Evolutionary conservation across 2,113 vertebrate genomes (phyloP).

Genomic region (Enhydra lutris): DNA sequence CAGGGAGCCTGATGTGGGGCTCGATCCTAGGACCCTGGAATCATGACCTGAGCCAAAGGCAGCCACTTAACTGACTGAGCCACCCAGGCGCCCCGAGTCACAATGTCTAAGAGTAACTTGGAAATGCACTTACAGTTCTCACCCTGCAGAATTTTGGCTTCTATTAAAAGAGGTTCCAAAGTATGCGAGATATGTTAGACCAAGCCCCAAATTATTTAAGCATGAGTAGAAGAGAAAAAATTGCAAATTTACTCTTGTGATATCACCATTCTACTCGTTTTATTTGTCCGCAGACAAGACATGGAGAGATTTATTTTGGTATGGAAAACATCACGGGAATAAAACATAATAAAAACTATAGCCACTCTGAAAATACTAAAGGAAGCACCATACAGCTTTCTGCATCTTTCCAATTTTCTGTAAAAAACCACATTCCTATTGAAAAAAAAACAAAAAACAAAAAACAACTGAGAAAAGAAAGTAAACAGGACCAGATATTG

Average conservation of each 20-base stretch:
- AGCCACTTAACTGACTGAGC: no score
- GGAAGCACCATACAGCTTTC: background rate
- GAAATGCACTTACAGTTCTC: background rate
- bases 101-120: background rate
- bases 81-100: background rate
- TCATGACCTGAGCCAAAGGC: no score
- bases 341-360: background rate
- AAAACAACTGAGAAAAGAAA: background rate
- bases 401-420: background rate
- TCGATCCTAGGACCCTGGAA: no score
- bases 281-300: background rate
- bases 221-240: background rate
- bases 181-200: background rate
- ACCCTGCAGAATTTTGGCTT: background rate
- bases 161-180: background rate
- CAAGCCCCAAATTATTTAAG: background rate
- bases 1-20: no score
- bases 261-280: background rate
- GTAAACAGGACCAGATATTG: background rate
- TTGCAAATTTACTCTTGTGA: background rate
- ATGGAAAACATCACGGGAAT: background rate
- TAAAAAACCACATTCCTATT: background rate
- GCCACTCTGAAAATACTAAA: background rate
- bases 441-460: no score
- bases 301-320: background rate